Base-by-base conservation (phyloP, 2,797 vertebrate species). In the Sebastiscus albofasciatus region DNA sequence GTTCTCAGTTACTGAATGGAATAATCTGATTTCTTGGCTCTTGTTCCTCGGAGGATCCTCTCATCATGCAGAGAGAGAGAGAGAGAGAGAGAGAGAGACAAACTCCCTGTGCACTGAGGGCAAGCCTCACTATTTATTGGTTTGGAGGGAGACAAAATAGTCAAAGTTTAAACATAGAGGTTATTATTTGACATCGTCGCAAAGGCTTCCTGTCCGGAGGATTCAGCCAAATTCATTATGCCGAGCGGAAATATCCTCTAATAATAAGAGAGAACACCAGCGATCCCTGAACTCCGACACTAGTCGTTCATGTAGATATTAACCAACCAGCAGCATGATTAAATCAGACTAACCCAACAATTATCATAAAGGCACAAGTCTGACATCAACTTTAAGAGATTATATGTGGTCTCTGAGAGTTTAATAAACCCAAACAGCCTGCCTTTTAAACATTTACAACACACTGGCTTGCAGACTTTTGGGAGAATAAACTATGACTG, bases 81-180 rank as follows among this genome's bases (percentile, higher is more conserved):
- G 72, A 70, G 75, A 70, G 20, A 81, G 65, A 77, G 79, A 85
- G 72, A 70, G 75, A 70, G 20, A 81, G 72, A 79, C 22, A 66
- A 66, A 54, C 79, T 89, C 81, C 79, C 78, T 62, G 68, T 72
- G 67, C 81, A 87, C 82, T 80, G 2, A 88, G 82, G 67, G 77
- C 84, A 82, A 89, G 88, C 67, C 72, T 83, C 86, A 59, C 71
- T 90, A 92, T 95, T 94, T 94, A 93, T 91, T 95, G 83, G 83
- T 93, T 92, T 80, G 76, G 76, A 90, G 87, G 65, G 86, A 92
- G 89, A 94, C 90, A 94, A 94, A 94, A 94, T 90, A 93, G 79
- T 90, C 83, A 80, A 65, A 67, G 76, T 89, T 92, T 90, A 91
- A 91, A 94, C 90, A 93, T 75, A 80, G 83, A 87, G 77, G 87